Conservation (phyloP, 1,140 invertebrate species). For the Drosophila pectinifera region DNA sequence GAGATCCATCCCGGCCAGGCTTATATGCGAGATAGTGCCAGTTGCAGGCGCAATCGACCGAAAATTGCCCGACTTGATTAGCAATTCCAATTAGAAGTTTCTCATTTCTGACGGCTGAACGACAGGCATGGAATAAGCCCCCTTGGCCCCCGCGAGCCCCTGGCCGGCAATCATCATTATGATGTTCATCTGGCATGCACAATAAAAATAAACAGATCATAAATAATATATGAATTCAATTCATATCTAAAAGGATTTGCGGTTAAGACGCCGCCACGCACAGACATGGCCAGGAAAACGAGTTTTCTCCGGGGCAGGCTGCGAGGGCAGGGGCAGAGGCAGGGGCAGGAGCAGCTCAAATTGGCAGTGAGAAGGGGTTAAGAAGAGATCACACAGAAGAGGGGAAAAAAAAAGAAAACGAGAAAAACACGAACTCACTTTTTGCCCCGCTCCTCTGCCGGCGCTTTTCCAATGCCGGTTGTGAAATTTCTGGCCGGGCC, state of each 20-base stretch:
- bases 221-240: constrained; percentile 83
- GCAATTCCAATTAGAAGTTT: constrained; percentile 83
- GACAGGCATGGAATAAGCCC: constrained; percentile 44
- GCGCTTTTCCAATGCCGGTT: constrained; percentile 73
- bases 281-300: constrained; percentile 74
- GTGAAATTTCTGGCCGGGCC: constrained; percentile 69
- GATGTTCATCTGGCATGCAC: constrained; percentile 73
- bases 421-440: constrained; percentile 80
- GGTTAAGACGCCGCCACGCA: constrained; percentile 77
- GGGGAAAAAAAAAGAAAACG: constrained; percentile 64
- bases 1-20: constrained; percentile 1
- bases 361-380: constrained; percentile 7
- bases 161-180: constrained; percentile 35
- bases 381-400: constrained; percentile 61
- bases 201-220: constrained; percentile 84
- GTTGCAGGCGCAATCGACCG: constrained; percentile 38
- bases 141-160: not conserved
- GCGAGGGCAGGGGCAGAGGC: not conserved
- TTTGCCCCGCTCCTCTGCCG: constrained; percentile 39
- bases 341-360: not conserved
- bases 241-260: constrained; percentile 83
- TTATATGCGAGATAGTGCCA: constrained; percentile 4
- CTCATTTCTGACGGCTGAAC: constrained; percentile 73
- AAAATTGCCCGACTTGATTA: constrained; percentile 78
- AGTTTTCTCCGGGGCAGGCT: constrained; percentile 45